Evolutionary conservation across 2,113 vertebrate species (phyloP), one percentile per base, ranked within the genome.

Genomic region (Apus apus): DNA sequence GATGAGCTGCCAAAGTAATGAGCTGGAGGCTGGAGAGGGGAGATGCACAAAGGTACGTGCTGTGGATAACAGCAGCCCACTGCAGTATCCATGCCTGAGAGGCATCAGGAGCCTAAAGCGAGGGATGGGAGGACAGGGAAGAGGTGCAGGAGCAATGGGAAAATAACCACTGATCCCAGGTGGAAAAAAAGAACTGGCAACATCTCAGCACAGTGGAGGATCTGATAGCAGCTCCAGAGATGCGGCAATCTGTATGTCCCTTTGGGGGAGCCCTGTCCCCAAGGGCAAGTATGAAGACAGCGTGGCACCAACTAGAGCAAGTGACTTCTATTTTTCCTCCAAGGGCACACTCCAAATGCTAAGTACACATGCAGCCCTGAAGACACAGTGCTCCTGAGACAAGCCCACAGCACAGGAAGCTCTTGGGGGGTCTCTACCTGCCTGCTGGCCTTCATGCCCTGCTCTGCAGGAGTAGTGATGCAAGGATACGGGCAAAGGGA

Each of bases 311-410:
- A 25, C 58, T 29, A 70, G 13, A 70, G 72, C 36, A 30, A 79
- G 53, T 1, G 1, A 19, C 53, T 51, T 79, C 56, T 48, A 8
- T 8, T 53, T 72, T 61, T 51, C 34, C 43, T 68, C 27, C n/a
- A 34, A 83, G 62, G 26, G 57, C 5, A 19, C n/a, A 32, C 9
- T 13, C 22, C 34, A 54, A 85, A 50, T 7, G 20, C 62, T 57
- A 86, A 79, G 46, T 40, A 51, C 1, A 0, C 15, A 22, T 72
- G 54, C 40, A 53, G 4, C 15, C 38, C 29, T 65, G 58, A 68
- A 68, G 3, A 12, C 1, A 2, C 30, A 45, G 21, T 0, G 1
- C 18, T 61, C 32, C 11, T 32, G 29, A 53, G 66, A 17, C 1
- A 2, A 23, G 32, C 38, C 20, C 27, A 2, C 54, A 50, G 60